These are phyloP conservation scores for Campylomormyrus tamandua DNA, from an alignment of 2,113 vertebrate species.

Conservation along the genomic window DNA sequence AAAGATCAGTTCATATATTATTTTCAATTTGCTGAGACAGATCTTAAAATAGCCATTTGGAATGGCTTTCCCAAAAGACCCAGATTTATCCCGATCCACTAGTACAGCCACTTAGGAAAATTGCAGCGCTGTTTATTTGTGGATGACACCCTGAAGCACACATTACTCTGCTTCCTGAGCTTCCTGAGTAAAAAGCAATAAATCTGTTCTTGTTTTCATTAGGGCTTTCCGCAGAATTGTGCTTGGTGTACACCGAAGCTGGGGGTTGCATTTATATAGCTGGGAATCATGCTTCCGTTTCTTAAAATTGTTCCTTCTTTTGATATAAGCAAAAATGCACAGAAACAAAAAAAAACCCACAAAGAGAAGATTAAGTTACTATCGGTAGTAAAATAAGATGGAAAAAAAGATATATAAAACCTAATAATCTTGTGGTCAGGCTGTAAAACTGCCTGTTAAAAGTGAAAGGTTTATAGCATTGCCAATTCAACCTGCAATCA, in stretches of 20 bases:
- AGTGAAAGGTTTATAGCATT: background rate
- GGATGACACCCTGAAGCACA: conserved; percentile 5
- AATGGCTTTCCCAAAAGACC: background rate
- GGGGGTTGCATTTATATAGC: background rate
- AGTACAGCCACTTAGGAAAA: conserved; percentile 1
- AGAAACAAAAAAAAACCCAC: background rate
- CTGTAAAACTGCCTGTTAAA: background rate
- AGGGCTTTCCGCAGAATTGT: background rate
- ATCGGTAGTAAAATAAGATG: background rate
- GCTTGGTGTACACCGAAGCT: background rate
- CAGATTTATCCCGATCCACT: background rate
- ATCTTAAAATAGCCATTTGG: background rate
- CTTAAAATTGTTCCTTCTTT: background rate
- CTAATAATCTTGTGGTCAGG: background rate
- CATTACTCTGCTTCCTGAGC: background rate
- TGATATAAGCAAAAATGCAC: background rate
- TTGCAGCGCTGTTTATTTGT: conserved; percentile 2
- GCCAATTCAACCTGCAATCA: background rate
- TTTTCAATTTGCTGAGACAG: conserved; percentile 3
- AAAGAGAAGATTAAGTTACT: background rate
- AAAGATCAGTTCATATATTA: conserved; percentile 6
- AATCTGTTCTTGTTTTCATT: conserved; percentile 4
- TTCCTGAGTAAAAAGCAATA: background rate
- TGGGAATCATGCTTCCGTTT: background rate
- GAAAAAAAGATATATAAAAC: background rate